Percentiles rank a stretch among this genome's conserved stretches.
Evolutionary conservation across 2,888 invertebrate species (phyloP).

Genomic region (Drosophila leonis): DNA sequence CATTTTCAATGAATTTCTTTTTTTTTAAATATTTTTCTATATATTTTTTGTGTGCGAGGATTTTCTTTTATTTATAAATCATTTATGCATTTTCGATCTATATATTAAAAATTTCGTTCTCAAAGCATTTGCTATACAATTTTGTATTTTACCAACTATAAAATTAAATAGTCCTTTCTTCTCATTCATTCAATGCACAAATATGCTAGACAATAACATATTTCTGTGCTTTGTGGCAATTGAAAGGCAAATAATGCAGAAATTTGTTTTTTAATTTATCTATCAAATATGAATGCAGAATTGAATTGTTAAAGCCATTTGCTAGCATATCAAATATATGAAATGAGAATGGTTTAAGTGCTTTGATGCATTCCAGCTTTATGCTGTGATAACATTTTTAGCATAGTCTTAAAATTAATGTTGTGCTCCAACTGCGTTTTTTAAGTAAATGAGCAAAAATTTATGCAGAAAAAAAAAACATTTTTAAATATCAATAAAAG

Average conservation of each 20-base stretch:
- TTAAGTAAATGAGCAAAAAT: slow-evolving; percentile 63
- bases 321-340: background rate
- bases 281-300: slow-evolving; percentile 5
- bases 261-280: slow-evolving; percentile 5
- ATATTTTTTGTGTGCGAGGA: too few relatives aligned
- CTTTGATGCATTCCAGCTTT: slow-evolving; percentile 28
- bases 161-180: background rate
- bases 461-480: slow-evolving; percentile 66
- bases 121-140: background rate
- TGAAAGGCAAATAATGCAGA: slow-evolving; percentile 1
- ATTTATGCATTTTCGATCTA: background rate
- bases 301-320: background rate
- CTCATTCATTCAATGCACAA: background rate
- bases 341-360: slow-evolving; percentile 13
- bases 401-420: slow-evolving; percentile 12
- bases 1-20: background rate
- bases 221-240: background rate
- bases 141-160: background rate
- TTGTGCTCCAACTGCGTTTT: slow-evolving; percentile 6
- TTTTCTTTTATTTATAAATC: background rate
- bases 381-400: slow-evolving; percentile 12
- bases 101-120: background rate
- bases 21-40: background rate
- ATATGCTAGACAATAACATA: background rate
- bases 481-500: slow-evolving; percentile 78